Evolutionary conservation across 2,113 vertebrate genomes (phyloP).

Genomic region (Clarias magur): DNA sequence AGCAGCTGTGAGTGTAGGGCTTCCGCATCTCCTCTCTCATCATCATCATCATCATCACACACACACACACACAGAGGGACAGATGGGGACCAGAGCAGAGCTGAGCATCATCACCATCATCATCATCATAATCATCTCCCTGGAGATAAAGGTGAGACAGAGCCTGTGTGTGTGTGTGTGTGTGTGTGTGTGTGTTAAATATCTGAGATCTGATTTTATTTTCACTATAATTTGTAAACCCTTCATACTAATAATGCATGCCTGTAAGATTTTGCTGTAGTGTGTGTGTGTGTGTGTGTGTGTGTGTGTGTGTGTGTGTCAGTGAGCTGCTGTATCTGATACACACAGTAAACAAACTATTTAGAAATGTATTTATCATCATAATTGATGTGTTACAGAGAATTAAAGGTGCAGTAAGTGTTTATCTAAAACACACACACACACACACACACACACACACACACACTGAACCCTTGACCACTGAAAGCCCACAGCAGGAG

Average conservation of each 20-base stretch:
- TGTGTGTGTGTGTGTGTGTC: background rate
- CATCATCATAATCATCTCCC: background rate
- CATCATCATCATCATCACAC: background rate
- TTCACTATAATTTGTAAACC: background rate
- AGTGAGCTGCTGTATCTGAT: no score
- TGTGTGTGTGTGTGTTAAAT: constrained; percentile 2
- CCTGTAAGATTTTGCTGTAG: background rate
- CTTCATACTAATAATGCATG: background rate
- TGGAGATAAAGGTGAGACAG: background rate
- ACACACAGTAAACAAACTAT: no score
- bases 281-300: background rate
- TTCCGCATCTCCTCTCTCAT: background rate
- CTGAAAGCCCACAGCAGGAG: background rate
- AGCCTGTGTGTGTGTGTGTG: no score
- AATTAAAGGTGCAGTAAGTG: no score
- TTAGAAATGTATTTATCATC: no score
- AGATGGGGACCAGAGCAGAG: background rate
- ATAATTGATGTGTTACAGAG: no score
- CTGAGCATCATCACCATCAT: background rate
- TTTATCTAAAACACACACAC: background rate
- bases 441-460: background rate
- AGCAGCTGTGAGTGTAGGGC: constrained; percentile 4
- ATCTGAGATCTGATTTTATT: background rate
- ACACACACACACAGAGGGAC: background rate
- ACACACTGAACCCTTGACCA: background rate